A percentile compares a stretch with the other conserved stretches of the same genome.
Conservation (phyloP, 2,113 vertebrate species). For the Ia io region DNA sequence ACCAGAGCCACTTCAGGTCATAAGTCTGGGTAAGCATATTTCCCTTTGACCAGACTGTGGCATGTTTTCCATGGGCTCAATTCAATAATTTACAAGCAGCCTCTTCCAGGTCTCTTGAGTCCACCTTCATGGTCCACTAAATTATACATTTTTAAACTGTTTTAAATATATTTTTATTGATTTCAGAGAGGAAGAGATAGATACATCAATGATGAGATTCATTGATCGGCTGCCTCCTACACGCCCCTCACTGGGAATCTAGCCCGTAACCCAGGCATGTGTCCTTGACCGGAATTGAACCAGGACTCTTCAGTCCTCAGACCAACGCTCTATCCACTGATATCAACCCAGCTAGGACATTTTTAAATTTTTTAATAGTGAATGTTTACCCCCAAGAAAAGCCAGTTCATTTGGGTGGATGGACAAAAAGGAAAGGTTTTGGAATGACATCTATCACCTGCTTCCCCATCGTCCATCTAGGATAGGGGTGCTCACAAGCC, state of each 20-base stretch:
- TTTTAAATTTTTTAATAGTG: background rate
- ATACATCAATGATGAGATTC: too few species aligned
- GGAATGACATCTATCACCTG: background rate
- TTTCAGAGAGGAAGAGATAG: too few species aligned
- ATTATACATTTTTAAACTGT: background rate
- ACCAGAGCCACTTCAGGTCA: background rate
- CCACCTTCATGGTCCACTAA: background rate
- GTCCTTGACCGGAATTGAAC: too few species aligned
- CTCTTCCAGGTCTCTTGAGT: constrained; percentile 1
- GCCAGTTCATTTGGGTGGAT: background rate
- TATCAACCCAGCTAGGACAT: too few species aligned
- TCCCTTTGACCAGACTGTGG: background rate
- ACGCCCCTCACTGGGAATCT: too few species aligned
- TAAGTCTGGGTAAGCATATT: background rate
- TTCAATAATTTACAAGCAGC: constrained; percentile 35
- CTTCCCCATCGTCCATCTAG: accelerated
- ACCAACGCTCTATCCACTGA: too few species aligned
- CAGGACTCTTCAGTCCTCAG: too few species aligned
- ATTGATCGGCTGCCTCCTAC: too few species aligned
- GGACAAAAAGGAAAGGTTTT: background rate
- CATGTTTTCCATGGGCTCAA: background rate
- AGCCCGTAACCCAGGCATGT: too few species aligned
- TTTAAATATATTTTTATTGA: too few species aligned
- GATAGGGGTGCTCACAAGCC: background rate
- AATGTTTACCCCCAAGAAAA: background rate